phyloP scores from a whole-genome alignment of 1,140 invertebrate genomes.

The Drosophila arizonae region DNA sequence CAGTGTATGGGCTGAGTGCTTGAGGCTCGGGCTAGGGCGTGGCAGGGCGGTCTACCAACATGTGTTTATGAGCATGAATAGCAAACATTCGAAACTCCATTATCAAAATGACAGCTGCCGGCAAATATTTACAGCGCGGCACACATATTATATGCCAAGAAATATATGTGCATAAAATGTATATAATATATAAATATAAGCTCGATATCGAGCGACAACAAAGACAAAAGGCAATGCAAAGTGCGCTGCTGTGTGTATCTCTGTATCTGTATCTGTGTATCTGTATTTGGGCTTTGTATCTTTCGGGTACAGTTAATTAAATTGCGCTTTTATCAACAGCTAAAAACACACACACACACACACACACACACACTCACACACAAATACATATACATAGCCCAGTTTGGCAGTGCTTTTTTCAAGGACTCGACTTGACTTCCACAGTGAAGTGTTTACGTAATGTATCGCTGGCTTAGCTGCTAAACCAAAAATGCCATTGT shows the following conservation, averaged over 20 bases:
- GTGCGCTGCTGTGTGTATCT: not conserved
- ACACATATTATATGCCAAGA: slow-evolving; percentile 32
- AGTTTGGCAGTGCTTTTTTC: slow-evolving; percentile 16
- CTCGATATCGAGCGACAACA: slow-evolving; percentile 32
- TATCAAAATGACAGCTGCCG: slow-evolving; percentile 62
- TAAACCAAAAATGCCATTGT: slow-evolving; percentile 41
- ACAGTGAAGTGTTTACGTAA: slow-evolving; percentile 44
- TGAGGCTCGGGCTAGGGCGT: not conserved
- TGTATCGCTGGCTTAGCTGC: slow-evolving; percentile 38
- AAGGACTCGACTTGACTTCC: slow-evolving; percentile 43
- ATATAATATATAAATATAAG: slow-evolving; percentile 15
- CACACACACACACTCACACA: slow-evolving; percentile 3
- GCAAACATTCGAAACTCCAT: slow-evolving; percentile 65
- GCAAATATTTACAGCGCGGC: slow-evolving; percentile 56
- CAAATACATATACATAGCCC: not conserved
- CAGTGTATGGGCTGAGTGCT: not conserved
- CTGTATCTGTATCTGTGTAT: slow-evolving; percentile 26
- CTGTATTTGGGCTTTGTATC: slow-evolving; percentile 31
- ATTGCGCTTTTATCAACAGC: slow-evolving; percentile 52
- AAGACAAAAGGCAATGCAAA: slow-evolving; percentile 19
- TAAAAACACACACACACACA: slow-evolving; percentile 1
- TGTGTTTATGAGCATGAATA: slow-evolving; percentile 52
- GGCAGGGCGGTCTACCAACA: slow-evolving; percentile 33
- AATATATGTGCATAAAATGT: slow-evolving; percentile 10
- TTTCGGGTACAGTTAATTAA: slow-evolving; percentile 49